Evolutionary conservation across 2,888 invertebrate species (phyloP).

Genomic region (Scelioninae gen. 1): DNA sequence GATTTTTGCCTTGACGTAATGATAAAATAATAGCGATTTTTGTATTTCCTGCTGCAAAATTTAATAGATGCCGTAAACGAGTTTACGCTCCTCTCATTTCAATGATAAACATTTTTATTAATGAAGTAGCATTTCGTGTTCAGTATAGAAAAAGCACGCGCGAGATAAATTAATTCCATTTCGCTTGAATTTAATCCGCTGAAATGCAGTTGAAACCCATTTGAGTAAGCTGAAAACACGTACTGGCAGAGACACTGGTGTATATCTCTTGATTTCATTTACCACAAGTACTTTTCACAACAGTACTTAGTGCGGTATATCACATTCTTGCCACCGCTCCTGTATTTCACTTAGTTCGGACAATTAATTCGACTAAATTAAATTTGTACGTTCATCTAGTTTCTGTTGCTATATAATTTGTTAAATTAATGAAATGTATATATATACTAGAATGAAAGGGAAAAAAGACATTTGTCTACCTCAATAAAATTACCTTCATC

Average conservation of each 20-base stretch:
- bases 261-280: constrained; percentile 34
- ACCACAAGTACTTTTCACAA: constrained; percentile 26
- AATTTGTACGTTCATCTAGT: background rate
- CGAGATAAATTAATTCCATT: constrained; percentile 22
- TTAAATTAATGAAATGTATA: too few relatives aligned
- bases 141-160: background rate
- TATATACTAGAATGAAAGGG: too few relatives aligned
- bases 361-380: constrained; percentile 26
- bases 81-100: background rate
- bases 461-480: too few relatives aligned
- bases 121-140: constrained; percentile 7
- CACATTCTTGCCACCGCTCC: constrained; percentile 32
- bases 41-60: background rate
- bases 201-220: constrained; percentile 16
- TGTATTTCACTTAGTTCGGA: constrained; percentile 20
- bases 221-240: constrained; percentile 17
- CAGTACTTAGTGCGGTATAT: constrained; percentile 25
- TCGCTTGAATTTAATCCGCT: constrained; percentile 7
- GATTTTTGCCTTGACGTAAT: background rate
- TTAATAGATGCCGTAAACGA: background rate
- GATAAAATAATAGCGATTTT: background rate
- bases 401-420: too few relatives aligned
- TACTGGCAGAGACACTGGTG: background rate
- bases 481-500: too few relatives aligned
- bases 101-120: constrained; percentile 1